These are phyloP conservation scores for Ennomos erosarius DNA, from an alignment of 2,888 invertebrate genomes.

Conservation along the genomic window DNA sequence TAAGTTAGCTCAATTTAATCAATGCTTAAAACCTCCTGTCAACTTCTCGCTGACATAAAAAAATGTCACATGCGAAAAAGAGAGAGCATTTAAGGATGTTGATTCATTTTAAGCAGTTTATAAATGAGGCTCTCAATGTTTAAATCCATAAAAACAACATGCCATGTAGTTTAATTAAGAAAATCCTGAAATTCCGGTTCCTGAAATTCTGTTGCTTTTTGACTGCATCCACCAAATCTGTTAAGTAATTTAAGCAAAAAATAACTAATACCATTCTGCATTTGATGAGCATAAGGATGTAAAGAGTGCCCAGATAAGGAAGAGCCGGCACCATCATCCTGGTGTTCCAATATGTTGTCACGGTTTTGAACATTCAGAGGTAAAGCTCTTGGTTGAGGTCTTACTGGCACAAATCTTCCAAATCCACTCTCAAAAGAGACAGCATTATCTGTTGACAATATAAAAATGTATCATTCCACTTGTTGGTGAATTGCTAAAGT, in stretches of 20 bases:
- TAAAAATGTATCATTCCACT: slow-evolving; percentile 10
- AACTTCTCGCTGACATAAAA: too few species aligned
- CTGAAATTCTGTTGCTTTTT: too few species aligned
- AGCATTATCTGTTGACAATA: slow-evolving; percentile 64
- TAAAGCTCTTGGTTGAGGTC: slow-evolving; percentile 78
- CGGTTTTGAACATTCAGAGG: slow-evolving; percentile 77
- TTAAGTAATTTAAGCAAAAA: not conserved
- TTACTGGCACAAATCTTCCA: slow-evolving; percentile 81
- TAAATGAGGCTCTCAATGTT: too few species aligned
- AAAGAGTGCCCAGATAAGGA: slow-evolving; percentile 69
- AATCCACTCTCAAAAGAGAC: slow-evolving; percentile 78
- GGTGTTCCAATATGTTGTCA: slow-evolving; percentile 70
- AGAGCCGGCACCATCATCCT: slow-evolving; percentile 70
- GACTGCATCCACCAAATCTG: too few species aligned
- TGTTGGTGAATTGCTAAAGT: too few species aligned
- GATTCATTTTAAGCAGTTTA: too few species aligned
- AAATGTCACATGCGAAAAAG: too few species aligned
- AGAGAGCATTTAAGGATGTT: too few species aligned
- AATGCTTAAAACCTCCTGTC: not conserved
- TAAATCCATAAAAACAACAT: too few species aligned
- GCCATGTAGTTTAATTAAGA: too few species aligned
- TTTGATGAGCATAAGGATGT: slow-evolving; percentile 77
- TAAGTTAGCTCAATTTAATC: too few species aligned
- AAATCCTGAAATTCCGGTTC: too few species aligned
- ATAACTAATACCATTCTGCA: slow-evolving; percentile 72